Percentiles rank a stretch among this genome's conserved stretches.
Evolutionary conservation across 2,888 invertebrate species (phyloP).

Genomic region (Caenorhabditis virilis): DNA sequence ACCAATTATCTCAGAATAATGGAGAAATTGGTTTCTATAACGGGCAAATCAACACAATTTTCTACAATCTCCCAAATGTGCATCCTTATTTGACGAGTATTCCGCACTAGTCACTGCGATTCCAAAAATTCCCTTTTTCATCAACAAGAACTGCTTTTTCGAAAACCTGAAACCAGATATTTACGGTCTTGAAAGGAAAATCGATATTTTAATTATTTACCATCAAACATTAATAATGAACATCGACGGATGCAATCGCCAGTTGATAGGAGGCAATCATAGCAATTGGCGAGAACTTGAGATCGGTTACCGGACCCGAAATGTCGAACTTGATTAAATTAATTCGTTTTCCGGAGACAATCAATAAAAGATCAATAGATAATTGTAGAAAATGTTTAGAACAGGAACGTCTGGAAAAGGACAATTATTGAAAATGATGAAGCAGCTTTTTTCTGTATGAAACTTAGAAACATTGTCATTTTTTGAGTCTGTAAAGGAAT

Average conservation of each 20-base stretch:
- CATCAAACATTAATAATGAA: slow-evolving; percentile 45
- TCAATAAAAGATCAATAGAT: too few relatives aligned
- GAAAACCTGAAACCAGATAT: slow-evolving; percentile 10
- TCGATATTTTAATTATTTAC: slow-evolving; percentile 9
- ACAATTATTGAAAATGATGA: too few relatives aligned
- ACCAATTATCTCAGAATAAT: too few relatives aligned
- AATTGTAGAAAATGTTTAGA: slow-evolving; percentile 14
- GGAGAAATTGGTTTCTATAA: too few relatives aligned
- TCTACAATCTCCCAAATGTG: slow-evolving; percentile 30
- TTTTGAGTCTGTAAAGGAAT: too few relatives aligned
- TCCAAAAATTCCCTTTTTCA: slow-evolving; percentile 11
- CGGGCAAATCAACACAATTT: slow-evolving; percentile 63
- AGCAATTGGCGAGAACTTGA: slow-evolving; percentile 42
- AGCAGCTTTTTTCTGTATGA: too few relatives aligned
- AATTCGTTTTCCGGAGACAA: slow-evolving; percentile 38
- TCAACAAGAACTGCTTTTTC: slow-evolving; percentile 18
- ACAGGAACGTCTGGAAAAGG: too few relatives aligned
- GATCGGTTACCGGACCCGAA: slow-evolving; percentile 42
- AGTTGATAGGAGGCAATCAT: slow-evolving; percentile 44
- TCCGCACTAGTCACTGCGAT: slow-evolving; percentile 18
- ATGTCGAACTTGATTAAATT: slow-evolving; percentile 33
- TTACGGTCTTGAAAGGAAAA: background rate
- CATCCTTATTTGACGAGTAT: slow-evolving; percentile 11
- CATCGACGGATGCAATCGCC: slow-evolving; percentile 53
- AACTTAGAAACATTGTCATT: too few relatives aligned